Conservation (phyloP, 2,888 invertebrate species). For the Coelopa pilipes region DNA sequence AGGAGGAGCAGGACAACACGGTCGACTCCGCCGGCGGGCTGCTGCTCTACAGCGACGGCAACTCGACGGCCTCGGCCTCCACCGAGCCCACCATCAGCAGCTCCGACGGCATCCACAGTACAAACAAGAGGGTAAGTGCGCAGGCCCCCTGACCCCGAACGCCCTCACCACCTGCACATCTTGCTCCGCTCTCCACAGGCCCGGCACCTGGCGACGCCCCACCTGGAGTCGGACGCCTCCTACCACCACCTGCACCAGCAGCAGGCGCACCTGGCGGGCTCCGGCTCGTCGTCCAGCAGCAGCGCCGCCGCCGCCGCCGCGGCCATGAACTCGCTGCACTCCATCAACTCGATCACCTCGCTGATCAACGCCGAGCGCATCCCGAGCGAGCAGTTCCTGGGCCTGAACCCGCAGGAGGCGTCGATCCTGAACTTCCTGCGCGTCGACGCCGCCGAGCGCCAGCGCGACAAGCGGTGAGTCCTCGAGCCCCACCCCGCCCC, state of each 20-base stretch:
- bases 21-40: slow-evolving; percentile 73
- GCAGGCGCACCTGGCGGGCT: slow-evolving; percentile 44
- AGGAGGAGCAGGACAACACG: slow-evolving; percentile 77
- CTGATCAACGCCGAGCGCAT: slow-evolving; percentile 71
- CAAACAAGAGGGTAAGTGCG: slow-evolving; percentile 65
- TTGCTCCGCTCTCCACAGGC: slow-evolving; percentile 48
- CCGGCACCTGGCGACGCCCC: slow-evolving; percentile 61
- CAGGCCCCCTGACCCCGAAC: too few relatives aligned
- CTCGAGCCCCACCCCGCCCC: background rate
- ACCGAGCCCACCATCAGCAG: slow-evolving; percentile 66
- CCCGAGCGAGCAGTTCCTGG: slow-evolving; percentile 69
- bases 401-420: slow-evolving; percentile 69
- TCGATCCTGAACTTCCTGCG: slow-evolving; percentile 76
- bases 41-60: slow-evolving; percentile 61
- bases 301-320: slow-evolving; percentile 50
- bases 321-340: slow-evolving; percentile 57
- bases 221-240: slow-evolving; percentile 65
- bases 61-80: slow-evolving; percentile 53
- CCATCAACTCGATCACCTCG: slow-evolving; percentile 61
- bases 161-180: background rate
- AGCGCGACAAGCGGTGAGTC: slow-evolving; percentile 72
- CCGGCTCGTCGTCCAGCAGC: slow-evolving; percentile 45
- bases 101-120: slow-evolving; percentile 66
- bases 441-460: slow-evolving; percentile 72
- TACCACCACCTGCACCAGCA: slow-evolving; percentile 67